Percentiles rank a stretch among this genome's conserved stretches.
Evolutionary conservation across 2,888 invertebrate genomes (phyloP).

Genomic region (Cerceris rybyensis): DNA sequence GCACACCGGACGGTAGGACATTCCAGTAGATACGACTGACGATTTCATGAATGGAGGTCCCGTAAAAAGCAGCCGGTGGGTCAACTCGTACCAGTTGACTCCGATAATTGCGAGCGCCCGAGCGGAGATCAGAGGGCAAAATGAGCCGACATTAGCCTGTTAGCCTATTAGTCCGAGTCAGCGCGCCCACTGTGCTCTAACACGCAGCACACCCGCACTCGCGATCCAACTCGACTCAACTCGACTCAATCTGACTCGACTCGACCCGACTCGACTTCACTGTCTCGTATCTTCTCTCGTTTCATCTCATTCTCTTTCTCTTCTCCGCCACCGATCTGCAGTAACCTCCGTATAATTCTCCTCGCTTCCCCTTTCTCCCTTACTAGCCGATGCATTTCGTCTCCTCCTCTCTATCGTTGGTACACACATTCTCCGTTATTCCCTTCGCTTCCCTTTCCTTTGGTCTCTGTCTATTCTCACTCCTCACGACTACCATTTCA

Average conservation of each 20-base stretch:
- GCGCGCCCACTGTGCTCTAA: constrained; percentile 67
- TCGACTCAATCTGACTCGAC: constrained; percentile 1
- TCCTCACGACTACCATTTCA: constrained; percentile 38
- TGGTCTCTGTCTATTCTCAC: constrained; percentile 6
- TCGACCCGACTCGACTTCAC: constrained; percentile 2
- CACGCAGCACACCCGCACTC: constrained; percentile 52
- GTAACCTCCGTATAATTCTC: constrained; percentile 18
- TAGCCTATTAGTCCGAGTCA: constrained; percentile 76
- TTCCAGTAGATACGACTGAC: constrained; percentile 57
- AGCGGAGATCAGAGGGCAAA: constrained; percentile 76
- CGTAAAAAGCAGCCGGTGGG: constrained; percentile 69
- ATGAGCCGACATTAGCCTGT: constrained; percentile 78
- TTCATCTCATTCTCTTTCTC: constrained; percentile 11
- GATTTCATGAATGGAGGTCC: constrained; percentile 66
- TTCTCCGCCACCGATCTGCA: constrained; percentile 11
- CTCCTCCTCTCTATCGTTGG: background rate
- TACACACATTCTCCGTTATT: background rate
- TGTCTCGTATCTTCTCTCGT: constrained; percentile 5
- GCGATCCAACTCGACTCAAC: constrained; percentile 28
- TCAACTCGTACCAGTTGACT: constrained; percentile 79
- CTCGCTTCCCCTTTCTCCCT: constrained; percentile 6
- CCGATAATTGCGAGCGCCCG: constrained; percentile 74
- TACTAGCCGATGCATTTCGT: background rate
- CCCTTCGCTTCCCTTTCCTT: background rate
- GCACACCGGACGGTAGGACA: constrained; percentile 32